Conservation (phyloP, 2,888 invertebrate species). For the Neoascia interrupta region DNA sequence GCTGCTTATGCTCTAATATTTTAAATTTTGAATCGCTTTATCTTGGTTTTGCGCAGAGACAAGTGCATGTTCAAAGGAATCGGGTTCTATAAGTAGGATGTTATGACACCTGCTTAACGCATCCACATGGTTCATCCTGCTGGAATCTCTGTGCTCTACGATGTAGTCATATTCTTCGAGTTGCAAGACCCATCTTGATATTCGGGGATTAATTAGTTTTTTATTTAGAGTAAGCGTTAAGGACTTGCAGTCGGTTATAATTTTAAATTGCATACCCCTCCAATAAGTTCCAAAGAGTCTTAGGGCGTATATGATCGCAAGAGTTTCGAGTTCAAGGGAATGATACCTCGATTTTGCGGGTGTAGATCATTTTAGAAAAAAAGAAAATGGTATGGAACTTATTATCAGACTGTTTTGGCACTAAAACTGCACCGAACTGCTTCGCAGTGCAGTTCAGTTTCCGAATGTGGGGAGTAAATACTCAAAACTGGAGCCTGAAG, state of each 20-base stretch:
- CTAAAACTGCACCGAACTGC: conserved; percentile 72
- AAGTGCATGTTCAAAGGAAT: conserved; percentile 37
- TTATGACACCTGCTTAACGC: conserved; percentile 73
- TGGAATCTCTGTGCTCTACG: conserved; percentile 59
- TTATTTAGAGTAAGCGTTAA: too few species aligned
- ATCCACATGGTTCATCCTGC: conserved; percentile 72
- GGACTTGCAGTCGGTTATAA: too few species aligned
- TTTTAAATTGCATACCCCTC: too few species aligned
- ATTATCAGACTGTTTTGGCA: conserved; percentile 69
- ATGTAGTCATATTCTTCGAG: conserved; percentile 74
- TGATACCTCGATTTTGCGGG: too few species aligned
- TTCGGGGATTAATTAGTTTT: too few species aligned
- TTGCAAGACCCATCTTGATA: too few species aligned
- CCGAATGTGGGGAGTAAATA: conserved; percentile 70
- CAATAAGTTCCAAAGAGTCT: too few species aligned
- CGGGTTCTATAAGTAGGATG: conserved; percentile 13
- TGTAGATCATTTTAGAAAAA: too few species aligned
- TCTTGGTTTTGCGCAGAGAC: conserved; percentile 53
- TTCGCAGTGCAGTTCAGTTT: conserved; percentile 73
- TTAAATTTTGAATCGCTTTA: conserved; percentile 44
- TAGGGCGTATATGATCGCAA: conserved; percentile 71
- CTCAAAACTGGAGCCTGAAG: conserved; percentile 70
- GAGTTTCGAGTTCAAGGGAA: too few species aligned
- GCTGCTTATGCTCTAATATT: conserved; percentile 55
- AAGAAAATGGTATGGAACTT: conserved; percentile 72